Percentiles rank a stretch among this genome's conserved stretches.
Evolutionary conservation across 2,888 invertebrate genomes (phyloP).

Genomic region (Apamea anceps): DNA sequence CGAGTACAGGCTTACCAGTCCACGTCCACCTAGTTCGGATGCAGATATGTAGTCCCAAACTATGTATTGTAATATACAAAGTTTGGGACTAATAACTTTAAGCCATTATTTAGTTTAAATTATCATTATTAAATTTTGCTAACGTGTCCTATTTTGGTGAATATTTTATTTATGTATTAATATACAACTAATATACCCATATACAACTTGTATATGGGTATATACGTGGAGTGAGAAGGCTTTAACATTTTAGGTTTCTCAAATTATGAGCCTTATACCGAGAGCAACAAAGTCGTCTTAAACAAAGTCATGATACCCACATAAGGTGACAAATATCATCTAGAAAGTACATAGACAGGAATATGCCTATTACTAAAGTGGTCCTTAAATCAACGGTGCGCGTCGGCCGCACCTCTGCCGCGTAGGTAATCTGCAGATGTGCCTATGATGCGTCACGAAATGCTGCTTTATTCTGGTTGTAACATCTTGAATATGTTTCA

Average conservation of each 20-base stretch:
- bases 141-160: neutral
- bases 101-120: neutral
- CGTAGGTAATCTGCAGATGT: slow-evolving; percentile 36
- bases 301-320: neutral
- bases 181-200: too few relatives aligned
- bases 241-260: neutral
- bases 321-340: neutral
- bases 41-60: neutral
- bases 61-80: neutral
- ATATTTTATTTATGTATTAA: neutral
- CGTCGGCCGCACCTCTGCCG: slow-evolving; percentile 30
- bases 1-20: neutral
- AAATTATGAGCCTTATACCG: neutral
- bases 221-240: neutral
- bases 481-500: neutral
- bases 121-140: neutral
- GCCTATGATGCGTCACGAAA: slow-evolving; percentile 6
- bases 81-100: neutral
- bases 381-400: slow-evolving; percentile 2
- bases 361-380: slow-evolving; percentile 49
- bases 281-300: neutral
- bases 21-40: neutral
- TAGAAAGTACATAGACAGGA: slow-evolving; percentile 39
- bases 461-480: neutral
- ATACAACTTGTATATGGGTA: neutral